Percentiles rank a stretch among this genome's conserved stretches.
phyloP scores from a whole-genome alignment of 2,113 vertebrate genomes.

The Cryptotis parvus region DNA sequence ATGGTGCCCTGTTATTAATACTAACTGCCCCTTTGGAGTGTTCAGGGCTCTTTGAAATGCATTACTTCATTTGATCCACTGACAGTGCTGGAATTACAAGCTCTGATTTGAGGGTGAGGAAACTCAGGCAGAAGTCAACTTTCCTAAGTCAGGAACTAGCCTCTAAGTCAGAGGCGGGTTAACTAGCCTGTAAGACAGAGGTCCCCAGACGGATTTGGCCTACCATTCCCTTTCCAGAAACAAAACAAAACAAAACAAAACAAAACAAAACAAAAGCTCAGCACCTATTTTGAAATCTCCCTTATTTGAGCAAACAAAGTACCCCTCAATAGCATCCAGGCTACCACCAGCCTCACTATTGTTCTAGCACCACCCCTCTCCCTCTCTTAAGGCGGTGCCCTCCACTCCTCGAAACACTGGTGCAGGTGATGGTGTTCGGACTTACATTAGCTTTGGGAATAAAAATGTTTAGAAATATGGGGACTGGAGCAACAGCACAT shows the following conservation, averaged over 20 bases:
- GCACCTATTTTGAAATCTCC: too few species aligned
- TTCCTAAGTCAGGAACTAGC: neutral
- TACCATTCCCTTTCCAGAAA: too few species aligned
- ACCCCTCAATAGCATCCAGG: too few species aligned
- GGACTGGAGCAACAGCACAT: too few species aligned
- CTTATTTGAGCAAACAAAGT: too few species aligned
- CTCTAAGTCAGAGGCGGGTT: neutral
- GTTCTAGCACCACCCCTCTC: too few species aligned
- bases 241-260: too few species aligned
- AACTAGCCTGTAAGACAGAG: neutral
- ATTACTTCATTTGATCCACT: slow-evolving; percentile 71
- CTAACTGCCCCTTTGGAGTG: slow-evolving; percentile 76
- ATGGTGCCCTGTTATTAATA: slow-evolving; percentile 77
- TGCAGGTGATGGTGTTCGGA: neutral
- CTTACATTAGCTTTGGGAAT: slow-evolving; percentile 3
- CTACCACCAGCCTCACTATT: too few species aligned
- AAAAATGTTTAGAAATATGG: slow-evolving; percentile 20
- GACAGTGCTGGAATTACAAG: slow-evolving; percentile 64
- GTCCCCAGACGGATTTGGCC: too few species aligned
- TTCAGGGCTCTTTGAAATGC: slow-evolving; percentile 72
- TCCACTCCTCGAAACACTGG: too few species aligned
- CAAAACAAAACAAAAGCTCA: too few species aligned
- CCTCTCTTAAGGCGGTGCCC: too few species aligned
- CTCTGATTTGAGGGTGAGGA: slow-evolving; percentile 53
- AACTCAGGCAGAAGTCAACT: slow-evolving; percentile 38